A percentile compares a stretch with the other conserved stretches of the same genome.
These are phyloP conservation scores for Centropus bengalensis DNA, from an alignment of 2,113 vertebrate species.

Conservation along the genomic window DNA sequence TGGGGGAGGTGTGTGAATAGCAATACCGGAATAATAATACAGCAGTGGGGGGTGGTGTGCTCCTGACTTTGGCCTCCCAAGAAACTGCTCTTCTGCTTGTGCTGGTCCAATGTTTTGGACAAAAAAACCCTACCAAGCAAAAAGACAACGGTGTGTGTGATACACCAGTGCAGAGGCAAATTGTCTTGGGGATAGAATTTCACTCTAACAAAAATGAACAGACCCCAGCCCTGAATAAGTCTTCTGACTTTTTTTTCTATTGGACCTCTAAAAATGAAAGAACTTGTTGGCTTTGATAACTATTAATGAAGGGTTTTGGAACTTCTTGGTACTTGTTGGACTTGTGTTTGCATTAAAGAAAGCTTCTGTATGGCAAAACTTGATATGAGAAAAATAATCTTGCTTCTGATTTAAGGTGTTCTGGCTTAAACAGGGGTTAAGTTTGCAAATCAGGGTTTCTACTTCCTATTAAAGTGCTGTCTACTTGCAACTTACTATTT, in stretches of 20 bases:
- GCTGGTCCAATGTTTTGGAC: not conserved
- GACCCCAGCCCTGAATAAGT: fast-evolving
- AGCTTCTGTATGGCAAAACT: not conserved
- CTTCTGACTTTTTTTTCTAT: not conserved
- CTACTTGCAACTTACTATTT: not conserved
- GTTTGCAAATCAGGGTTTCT: not conserved
- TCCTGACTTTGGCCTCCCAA: not conserved
- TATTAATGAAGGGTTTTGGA: not conserved
- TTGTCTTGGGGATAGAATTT: not conserved
- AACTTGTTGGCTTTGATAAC: not conserved
- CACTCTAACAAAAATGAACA: not conserved
- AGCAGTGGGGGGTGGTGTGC: not conserved
- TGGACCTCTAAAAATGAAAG: not conserved
- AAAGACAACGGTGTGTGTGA: not conserved
- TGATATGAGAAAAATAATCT: not conserved
- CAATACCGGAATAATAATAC: not conserved
- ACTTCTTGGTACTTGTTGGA: not conserved
- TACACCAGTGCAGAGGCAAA: not conserved
- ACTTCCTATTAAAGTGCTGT: not conserved
- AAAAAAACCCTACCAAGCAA: not conserved
- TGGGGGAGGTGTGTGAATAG: not conserved
- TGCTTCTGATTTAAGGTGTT: not conserved
- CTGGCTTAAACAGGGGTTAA: not conserved
- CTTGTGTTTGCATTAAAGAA: not conserved
- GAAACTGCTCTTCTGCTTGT: not conserved